Conservation (phyloP, 1,140 invertebrate genomes). For the Drepana arcuata region DNA sequence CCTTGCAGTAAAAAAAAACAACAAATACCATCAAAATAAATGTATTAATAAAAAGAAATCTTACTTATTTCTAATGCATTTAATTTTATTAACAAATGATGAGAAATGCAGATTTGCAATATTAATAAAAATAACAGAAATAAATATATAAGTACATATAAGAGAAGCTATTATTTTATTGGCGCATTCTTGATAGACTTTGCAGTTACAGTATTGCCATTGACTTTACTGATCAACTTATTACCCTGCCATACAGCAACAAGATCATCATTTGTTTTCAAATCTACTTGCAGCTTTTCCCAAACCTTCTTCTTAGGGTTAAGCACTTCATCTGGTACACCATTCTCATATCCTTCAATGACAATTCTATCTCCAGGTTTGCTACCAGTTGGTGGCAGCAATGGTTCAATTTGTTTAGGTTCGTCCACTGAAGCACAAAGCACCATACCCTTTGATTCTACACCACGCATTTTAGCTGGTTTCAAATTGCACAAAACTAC, state of each 20-base stretch:
- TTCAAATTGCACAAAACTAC: constrained; percentile 95
- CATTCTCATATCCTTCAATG: constrained; percentile 85
- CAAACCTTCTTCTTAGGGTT: constrained; percentile 99
- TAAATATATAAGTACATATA: constrained; percentile 3
- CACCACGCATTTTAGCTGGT: constrained; percentile 92
- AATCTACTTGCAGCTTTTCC: constrained; percentile 90
- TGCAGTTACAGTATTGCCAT: constrained; percentile 76
- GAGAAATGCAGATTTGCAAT: no score
- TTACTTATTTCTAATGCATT: no score
- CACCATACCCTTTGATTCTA: constrained; percentile 92
- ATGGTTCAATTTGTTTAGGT: constrained; percentile 86
- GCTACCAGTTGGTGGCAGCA: constrained; percentile 81
- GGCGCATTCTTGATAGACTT: constrained; percentile 81
- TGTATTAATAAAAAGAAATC: no score
- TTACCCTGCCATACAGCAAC: constrained; percentile 89
- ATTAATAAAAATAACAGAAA: background rate
- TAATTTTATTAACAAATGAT: no score
- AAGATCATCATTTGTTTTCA: constrained; percentile 83
- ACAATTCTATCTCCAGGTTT: constrained; percentile 86
- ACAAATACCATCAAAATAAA: no score
- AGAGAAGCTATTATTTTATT: constrained; percentile 76
- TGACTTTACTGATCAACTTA: constrained; percentile 79
- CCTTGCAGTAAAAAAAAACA: no score
- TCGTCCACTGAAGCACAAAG: constrained; percentile 90
- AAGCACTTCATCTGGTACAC: constrained; percentile 86